Base-by-base conservation (phyloP, 2,888 invertebrate genomes). In the Lasioglossum vierecki region DNA sequence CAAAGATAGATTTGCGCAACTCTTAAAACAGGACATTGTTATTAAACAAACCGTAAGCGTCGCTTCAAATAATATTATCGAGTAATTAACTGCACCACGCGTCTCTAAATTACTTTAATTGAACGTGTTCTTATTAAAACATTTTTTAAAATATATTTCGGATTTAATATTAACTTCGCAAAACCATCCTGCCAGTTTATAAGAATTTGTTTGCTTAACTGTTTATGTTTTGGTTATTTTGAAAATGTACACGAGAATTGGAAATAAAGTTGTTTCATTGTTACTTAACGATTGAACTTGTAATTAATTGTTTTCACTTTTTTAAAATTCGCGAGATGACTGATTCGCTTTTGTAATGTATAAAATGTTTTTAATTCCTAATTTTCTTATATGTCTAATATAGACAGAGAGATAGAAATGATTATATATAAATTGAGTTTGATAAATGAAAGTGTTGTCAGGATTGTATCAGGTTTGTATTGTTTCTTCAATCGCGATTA, bases 21-120 rank as follows among this genome's bases (percentile, higher is more conserved):
- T 18, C 46, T 80, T 60, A 57, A 44, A 81, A 30, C 49, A 11
- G 35, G 49, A 60, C n/a, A 39, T 30, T 75, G 57, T 39, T 57
- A n/a, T n/a, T n/a, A n/a, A n/a, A n/a, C 26, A 35, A 46, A 22
- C 26, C 13, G 15, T 68, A 74, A 60, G 68, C 46, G 35, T 26
- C 13, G 2, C 18, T n/a, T 57, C 41, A 41, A 5, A 15, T 4
- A 57, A 63, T 63, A 60, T 71, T 15, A 57, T 18, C 70, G 13
- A 44, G 46, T 66, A 66, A 66, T 66, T 66, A 63, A 30, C 30
- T 30, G 26, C 60, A 13, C 26, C 4, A 6, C 30, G 6, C 18
- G 18, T 35, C 35, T 18, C 15, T 0, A 6, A n/a, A 13, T 30
- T 30, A 66, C 35, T 30, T 66, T 3, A 30, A 30, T 35, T 35